Percentiles rank a stretch among this genome's conserved stretches.
Conservation (phyloP, 1,140 invertebrate species). For the Phthorimaea operculella region DNA sequence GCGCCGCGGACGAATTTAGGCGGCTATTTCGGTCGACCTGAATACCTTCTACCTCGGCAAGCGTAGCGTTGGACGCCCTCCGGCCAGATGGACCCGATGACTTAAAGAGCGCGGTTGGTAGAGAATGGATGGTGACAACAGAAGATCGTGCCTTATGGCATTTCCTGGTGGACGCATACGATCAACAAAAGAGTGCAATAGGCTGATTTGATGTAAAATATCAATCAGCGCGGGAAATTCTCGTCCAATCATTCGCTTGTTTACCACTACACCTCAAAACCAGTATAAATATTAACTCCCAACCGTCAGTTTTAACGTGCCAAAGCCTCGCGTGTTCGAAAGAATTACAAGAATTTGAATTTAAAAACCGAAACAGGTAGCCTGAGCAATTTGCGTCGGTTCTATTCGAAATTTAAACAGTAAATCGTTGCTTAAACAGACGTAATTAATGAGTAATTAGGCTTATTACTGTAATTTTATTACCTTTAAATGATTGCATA, state of each 20-base stretch:
- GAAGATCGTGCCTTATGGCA: too few relatives aligned
- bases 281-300: neutral
- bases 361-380: constrained; percentile 15
- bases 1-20: constrained; percentile 8
- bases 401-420: neutral
- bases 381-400: neutral
- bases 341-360: constrained; percentile 16
- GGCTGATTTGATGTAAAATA: too few relatives aligned
- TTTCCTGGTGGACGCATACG: too few relatives aligned
- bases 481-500: neutral
- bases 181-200: too few relatives aligned
- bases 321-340: constrained; percentile 8
- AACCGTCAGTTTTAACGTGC: neutral
- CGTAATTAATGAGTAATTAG: neutral
- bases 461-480: neutral
- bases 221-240: too few relatives aligned
- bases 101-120: too few relatives aligned
- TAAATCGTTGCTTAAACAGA: neutral
- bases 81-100: too few relatives aligned
- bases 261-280: constrained; percentile 14
- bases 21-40: constrained; percentile 61
- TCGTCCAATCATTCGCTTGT: constrained; percentile 30
- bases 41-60: too few relatives aligned
- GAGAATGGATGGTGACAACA: too few relatives aligned
- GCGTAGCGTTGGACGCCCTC: too few relatives aligned